Percentiles rank a stretch among this genome's conserved stretches.
phyloP scores from a whole-genome alignment of 1,140 invertebrate genomes.

The Neodiprion lecontei region DNA sequence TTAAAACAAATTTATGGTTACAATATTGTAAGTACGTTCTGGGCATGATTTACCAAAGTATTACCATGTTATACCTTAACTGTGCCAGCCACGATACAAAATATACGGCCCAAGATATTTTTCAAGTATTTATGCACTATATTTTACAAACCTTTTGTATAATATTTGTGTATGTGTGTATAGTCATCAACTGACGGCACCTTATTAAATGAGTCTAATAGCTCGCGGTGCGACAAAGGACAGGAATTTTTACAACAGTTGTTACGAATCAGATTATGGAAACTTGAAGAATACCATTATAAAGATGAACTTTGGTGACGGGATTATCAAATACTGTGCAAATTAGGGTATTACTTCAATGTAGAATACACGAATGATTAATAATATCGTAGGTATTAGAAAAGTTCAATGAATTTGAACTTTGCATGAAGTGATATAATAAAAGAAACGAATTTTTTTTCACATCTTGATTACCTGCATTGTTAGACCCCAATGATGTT shows the following conservation, averaged over 20 bases:
- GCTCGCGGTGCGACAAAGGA: conserved; percentile 34
- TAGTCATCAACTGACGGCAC: conserved; percentile 39
- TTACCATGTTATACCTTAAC: conserved; percentile 22
- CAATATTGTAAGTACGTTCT: conserved; percentile 17
- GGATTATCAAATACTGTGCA: too few relatives aligned
- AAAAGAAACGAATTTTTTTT: conserved; percentile 15
- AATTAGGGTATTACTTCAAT: too few relatives aligned
- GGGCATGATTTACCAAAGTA: conserved; percentile 10
- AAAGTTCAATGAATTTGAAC: too few relatives aligned
- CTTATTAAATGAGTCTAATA: conserved; percentile 28
- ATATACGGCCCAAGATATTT: conserved; percentile 27
- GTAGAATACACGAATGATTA: too few relatives aligned
- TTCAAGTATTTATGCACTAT: conserved; percentile 37
- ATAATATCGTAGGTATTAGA: too few relatives aligned
- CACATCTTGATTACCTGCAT: too few relatives aligned
- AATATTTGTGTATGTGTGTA: conserved; percentile 18
- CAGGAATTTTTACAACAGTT: conserved; percentile 37
- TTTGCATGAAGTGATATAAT: conserved; percentile 8
- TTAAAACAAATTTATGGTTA: neutral
- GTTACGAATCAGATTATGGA: conserved; percentile 20
- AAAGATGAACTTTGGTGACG: too few relatives aligned
- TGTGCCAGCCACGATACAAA: conserved; percentile 14
- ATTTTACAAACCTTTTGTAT: conserved; percentile 31
- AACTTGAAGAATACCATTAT: conserved; percentile 24
- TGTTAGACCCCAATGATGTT: too few relatives aligned